Evolutionary conservation across 2,113 vertebrate genomes (phyloP).

Genomic region (Gasterosteus nipponicus): DNA sequence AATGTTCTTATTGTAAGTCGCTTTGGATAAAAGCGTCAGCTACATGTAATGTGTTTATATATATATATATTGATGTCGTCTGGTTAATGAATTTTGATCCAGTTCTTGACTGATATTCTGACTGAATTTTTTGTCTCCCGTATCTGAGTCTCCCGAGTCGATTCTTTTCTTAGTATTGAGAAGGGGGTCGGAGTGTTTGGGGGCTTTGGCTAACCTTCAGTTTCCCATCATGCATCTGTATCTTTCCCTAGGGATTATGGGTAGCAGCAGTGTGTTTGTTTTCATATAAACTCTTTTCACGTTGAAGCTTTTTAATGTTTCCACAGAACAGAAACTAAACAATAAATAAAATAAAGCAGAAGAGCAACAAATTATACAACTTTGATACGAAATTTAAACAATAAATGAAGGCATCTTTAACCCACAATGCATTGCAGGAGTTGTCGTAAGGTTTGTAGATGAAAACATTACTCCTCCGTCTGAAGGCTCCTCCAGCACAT

Average conservation of each 20-base stretch:
- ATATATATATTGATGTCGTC: no score
- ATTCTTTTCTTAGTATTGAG: no score
- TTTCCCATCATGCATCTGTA: slow-evolving; percentile 30
- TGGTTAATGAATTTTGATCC: no score
- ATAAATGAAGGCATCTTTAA: slow-evolving; percentile 31
- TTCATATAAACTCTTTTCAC: not conserved
- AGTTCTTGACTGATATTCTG: no score
- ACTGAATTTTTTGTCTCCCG: no score
- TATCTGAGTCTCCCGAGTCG: no score
- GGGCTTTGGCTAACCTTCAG: not conserved
- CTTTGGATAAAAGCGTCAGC: no score
- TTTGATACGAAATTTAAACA: slow-evolving; percentile 12
- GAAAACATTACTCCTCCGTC: slow-evolving; percentile 32
- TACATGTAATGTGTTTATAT: no score
- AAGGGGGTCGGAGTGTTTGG: not conserved
- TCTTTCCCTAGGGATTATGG: slow-evolving; percentile 9
- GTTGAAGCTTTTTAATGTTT: slow-evolving; percentile 49
- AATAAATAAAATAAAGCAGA: slow-evolving; percentile 19
- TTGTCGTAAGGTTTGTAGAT: not conserved
- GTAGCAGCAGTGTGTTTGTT: not conserved
- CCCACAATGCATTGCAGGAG: slow-evolving; percentile 44
- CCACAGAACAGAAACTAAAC: not conserved
- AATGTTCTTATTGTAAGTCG: no score
- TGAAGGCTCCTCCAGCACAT: not conserved
- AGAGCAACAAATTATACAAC: slow-evolving; percentile 10